These are phyloP conservation scores for Holocentrus rufus DNA, from an alignment of 2,797 vertebrate genomes.

Conservation along the genomic window DNA sequence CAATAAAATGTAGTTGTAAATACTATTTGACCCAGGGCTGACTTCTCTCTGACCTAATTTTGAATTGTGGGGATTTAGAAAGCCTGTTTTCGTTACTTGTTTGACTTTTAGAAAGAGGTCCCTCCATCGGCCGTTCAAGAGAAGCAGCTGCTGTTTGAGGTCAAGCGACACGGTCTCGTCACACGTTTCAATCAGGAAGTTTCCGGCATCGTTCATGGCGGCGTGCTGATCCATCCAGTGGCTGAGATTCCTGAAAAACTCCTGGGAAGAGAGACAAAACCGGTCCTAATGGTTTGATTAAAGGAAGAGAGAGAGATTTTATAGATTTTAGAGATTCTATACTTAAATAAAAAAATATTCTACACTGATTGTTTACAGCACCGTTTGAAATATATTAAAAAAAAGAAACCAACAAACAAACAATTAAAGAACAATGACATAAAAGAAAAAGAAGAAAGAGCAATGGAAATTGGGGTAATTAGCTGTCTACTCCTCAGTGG, in stretches of 20 bases:
- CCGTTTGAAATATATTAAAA: constrained; percentile 24
- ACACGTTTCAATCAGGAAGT: constrained; percentile 97
- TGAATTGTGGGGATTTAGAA: not conserved
- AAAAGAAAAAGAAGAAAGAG: constrained; percentile 61
- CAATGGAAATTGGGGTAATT: constrained; percentile 78
- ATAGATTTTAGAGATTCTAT: no score
- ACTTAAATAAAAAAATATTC: no score
- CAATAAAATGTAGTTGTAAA: not conserved
- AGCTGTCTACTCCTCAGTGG: constrained; percentile 73
- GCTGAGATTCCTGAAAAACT: constrained; percentile 94
- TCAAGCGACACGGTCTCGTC: constrained; percentile 95
- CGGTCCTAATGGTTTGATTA: not conserved
- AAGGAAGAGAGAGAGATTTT: constrained; percentile 20
- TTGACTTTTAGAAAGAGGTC: constrained; percentile 97
- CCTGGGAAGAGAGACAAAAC: constrained; percentile 76
- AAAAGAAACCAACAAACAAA: constrained; percentile 50
- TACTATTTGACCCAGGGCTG: not conserved
- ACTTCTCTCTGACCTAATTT: constrained; percentile 3
- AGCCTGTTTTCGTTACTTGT: constrained; percentile 81
- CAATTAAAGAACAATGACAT: constrained; percentile 61
- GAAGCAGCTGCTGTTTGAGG: constrained; percentile 93
- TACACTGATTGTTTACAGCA: no score
- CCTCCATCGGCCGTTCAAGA: constrained; percentile 96
- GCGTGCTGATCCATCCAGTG: constrained; percentile 96
- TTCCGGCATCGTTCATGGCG: constrained; percentile 98